phyloP scores from a whole-genome alignment of 2,888 invertebrate genomes.

The Zygogramma bicolorata region DNA sequence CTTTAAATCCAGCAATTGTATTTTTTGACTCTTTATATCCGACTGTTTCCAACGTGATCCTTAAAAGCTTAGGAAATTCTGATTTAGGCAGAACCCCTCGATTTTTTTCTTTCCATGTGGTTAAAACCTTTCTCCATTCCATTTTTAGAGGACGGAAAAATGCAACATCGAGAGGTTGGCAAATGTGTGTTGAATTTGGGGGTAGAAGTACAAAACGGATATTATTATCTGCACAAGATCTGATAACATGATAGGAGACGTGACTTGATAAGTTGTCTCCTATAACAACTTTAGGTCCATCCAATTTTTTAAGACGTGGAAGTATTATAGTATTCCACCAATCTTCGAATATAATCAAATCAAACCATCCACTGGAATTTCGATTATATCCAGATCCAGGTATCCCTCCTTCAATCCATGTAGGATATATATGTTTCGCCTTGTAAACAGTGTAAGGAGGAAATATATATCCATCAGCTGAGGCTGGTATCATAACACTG shows the following conservation, averaged over 20 bases:
- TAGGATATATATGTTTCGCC: neutral
- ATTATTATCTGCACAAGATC: too few relatives aligned
- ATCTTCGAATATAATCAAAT: neutral
- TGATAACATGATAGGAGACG: too few relatives aligned
- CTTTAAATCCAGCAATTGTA: neutral
- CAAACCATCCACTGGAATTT: neutral
- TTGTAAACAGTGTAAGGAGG: neutral
- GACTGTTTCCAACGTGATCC: neutral
- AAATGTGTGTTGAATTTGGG: neutral
- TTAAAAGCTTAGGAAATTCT: neutral
- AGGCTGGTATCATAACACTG: neutral
- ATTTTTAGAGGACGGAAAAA: neutral
- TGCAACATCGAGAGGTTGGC: too few relatives aligned
- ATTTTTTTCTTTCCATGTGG: neutral
- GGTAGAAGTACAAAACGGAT: neutral
- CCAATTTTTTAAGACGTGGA: neutral
- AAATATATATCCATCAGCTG: neutral
- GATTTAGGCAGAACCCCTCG: neutral
- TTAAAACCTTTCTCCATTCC: neutral
- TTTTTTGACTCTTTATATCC: neutral
- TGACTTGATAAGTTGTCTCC: too few relatives aligned
- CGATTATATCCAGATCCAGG: neutral
- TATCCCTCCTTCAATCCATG: neutral
- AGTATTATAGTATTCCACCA: neutral
- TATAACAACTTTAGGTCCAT: neutral